Evolutionary conservation across 2,888 invertebrate genomes (phyloP), one percentile per base, ranked within the genome.

Genomic region (Digitonthophagus gazella): DNA sequence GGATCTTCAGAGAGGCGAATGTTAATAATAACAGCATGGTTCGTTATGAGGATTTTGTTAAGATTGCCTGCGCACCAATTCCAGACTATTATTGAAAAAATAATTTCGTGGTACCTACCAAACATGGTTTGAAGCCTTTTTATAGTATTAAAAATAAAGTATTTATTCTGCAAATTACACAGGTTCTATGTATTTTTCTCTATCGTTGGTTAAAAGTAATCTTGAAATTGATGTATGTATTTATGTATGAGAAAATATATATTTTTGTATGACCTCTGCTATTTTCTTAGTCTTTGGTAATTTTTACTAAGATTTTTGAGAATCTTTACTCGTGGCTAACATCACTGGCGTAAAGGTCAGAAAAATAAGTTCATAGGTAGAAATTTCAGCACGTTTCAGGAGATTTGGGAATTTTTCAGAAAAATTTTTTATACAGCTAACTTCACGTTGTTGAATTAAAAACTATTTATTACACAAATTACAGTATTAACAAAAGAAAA

Each of bases 1-100:
- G 95, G 73, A 95, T 96, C 72, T 96, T 95, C 79, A 87, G 96
- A 0, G 96, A 96, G 80, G 95, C 96, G 0, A 96, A 96, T 79
- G 94, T 96, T 0, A 87, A 88, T 0, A 89, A 90, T 63, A 91
- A 87, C 74, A 93, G 93, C 2, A 87, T 88, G 64, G 93, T 96
- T 0, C 89, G 91, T n/a, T 96, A 96, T 76, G 91, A 95, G 75
- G 96, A 96, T 80, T 96, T 96, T 81, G 93, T 96, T 0, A 94
- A 95, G 83, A 95, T 96, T 74, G 92, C 95, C 2, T 95, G 95
- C 82, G 95, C 96, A 2, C 96, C 96, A 0, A 93, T 95, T 2
- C 96, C 96, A 0, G 96, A 96, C 82, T 96, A 96, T 81, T 96
- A 96, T 79, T 95, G 83, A 86, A 18, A 20, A 67, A 15, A 55